Evolutionary conservation across 1,140 invertebrate genomes (phyloP), one percentile per base, ranked within the genome.

Genomic region (Paraescarpia echinospica): DNA sequence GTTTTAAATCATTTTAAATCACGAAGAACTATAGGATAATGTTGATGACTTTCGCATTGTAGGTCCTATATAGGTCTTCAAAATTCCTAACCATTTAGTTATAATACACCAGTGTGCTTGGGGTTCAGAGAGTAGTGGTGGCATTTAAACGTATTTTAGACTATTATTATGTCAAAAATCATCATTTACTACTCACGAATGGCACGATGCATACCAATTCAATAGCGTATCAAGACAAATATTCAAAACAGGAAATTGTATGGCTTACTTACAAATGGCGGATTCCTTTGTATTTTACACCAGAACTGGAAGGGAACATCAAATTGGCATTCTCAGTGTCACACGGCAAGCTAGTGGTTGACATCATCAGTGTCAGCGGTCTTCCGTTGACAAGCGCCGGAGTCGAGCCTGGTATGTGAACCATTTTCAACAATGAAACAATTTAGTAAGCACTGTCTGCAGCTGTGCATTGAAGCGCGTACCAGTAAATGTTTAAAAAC

Each of bases 321-420:
- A 98, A 98, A 95, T 96, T 99, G 95, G 98, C 98, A 35, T 97
- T 99, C 93, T 97, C 98, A 94, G 98, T 99, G 96, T 98, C 98
- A 94, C 99, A 98, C 96, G 98, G 98, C 94, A 98, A 98, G 95
- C 97, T 99, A 31, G 98, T 99, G 96, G 97, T 99, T 27, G 98
- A 98, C 96, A 98, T 99, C 92, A 97, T 97, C 92, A 96, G 96
- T 93, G 97, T 97, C 14, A 96, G 96, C 90, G 96, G 96, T 91
- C 96, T 97, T n/a, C 96, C 94, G 35, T 93, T 91, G 35, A 94
- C 93, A 95, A 93, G 95, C 94, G 89, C 94, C 94, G 92, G 96
- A 96, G 91, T 96, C 96, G 96, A 97, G 92, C 97, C 97, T 95
- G 97, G 97, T 97, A 96, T 95, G 91, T 92, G n/a, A 31, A 4